Evolutionary conservation across 2,888 invertebrate genomes (phyloP), one percentile per base, ranked within the genome.

Genomic region (Idaea dimidiata): DNA sequence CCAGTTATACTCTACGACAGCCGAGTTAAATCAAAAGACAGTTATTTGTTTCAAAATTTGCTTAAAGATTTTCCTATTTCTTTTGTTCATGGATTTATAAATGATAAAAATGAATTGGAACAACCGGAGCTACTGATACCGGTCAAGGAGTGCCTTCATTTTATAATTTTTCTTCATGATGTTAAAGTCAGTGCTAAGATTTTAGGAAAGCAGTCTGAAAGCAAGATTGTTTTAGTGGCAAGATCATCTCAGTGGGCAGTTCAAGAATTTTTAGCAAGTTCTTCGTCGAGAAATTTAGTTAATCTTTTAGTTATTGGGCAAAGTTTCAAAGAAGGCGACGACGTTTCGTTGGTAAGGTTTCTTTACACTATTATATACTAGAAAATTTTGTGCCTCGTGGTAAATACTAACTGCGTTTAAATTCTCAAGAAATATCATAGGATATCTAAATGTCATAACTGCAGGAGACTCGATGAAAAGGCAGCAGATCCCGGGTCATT

Each of bases 221-320:
- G 93, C 70, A 95, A 94, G 77, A 94, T 97, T 0, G 88, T 96
- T 0, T 81, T 96, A 0, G 89, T 96, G 0, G 94, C 96, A 0
- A 91, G 94, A 72, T 96, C 96, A 1, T 94, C 96, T 0, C 95
- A 96, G 74, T 96, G 96, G 96, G 94, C 95, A 31, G 93, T 96
- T 0, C 94, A 95, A 63, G 96, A 96, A 75, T 96, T 96, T 85
- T 79, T 96, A 17, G 85, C 93, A 0, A 94, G 94, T 18, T 88
- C 94, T 59, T 66, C 86, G 1, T 95, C 96, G 0, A 94, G 95
- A 73, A 93, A 93, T 78, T 95, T 96, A 76, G 93, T 95, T 0
- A 96, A 97, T 87, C 87, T 97, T 33, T 84, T 97, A 61, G 93
- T 96, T 0, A 93, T 96, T 62, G 94, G 94, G 0, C 94, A 95